A percentile compares a stretch with the other conserved stretches of the same genome.
These are phyloP conservation scores for Bombus sibiricus DNA, from an alignment of 1,140 invertebrate genomes.

Conservation along the genomic window DNA sequence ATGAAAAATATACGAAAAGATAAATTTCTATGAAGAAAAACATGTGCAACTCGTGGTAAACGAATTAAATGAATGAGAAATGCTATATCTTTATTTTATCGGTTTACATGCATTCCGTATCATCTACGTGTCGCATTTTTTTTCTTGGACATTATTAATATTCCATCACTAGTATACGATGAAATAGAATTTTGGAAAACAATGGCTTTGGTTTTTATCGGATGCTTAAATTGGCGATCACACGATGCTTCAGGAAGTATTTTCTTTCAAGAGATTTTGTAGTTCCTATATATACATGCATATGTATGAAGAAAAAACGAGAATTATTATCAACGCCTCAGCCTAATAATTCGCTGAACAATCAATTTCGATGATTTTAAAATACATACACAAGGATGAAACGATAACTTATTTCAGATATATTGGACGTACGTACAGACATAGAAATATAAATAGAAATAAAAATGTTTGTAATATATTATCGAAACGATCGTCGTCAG, in stretches of 20 bases:
- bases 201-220: background rate
- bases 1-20: background rate
- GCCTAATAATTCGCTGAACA: background rate
- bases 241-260: background rate
- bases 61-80: background rate
- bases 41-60: background rate
- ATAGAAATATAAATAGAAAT: conserved; percentile 39
- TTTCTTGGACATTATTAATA: background rate
- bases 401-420: conserved; percentile 2
- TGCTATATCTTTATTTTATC: conserved; percentile 10
- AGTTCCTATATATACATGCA: background rate
- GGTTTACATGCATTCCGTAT: background rate
- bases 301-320: background rate
- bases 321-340: background rate
- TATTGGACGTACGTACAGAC: conserved; percentile 30
- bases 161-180: background rate
- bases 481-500: background rate
- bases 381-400: background rate
- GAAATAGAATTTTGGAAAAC: background rate
- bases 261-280: background rate
- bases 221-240: background rate
- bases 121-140: background rate
- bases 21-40: background rate
- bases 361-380: conserved; percentile 1
- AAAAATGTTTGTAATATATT: conserved; percentile 18